These are phyloP conservation scores for Lepidothrix coronata DNA, from an alignment of 2,113 vertebrate species.

Conservation along the genomic window DNA sequence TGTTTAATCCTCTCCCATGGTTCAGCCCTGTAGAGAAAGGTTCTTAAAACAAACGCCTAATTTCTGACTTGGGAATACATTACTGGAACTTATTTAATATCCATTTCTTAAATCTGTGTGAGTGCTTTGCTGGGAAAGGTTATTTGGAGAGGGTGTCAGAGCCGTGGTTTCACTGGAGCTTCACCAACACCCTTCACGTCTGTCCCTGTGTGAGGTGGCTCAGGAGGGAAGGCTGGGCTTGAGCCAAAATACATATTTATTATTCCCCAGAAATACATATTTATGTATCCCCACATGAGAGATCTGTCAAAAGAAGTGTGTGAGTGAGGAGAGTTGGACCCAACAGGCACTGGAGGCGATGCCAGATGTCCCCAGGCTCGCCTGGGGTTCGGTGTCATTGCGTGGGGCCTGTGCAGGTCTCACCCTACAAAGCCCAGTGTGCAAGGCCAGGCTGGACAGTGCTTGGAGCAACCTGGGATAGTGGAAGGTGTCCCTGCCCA, in stretches of 20 bases:
- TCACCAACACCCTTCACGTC: accelerated
- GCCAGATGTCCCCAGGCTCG: not conserved
- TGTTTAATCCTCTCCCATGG: not conserved
- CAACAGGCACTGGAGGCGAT: accelerated
- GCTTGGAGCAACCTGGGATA: not conserved
- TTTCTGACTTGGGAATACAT: not conserved
- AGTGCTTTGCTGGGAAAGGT: not conserved
- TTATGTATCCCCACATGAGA: accelerated
- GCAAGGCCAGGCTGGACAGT: not conserved
- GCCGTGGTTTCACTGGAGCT: accelerated
- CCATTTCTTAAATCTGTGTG: accelerated
- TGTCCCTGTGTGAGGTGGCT: accelerated
- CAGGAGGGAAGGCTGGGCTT: not conserved
- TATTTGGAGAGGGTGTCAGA: not conserved
- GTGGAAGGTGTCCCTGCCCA: not conserved
- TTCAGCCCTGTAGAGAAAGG: not conserved
- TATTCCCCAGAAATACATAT: accelerated
- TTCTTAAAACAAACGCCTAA: not conserved
- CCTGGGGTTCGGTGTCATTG: accelerated
- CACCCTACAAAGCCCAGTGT: not conserved
- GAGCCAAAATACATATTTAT: accelerated
- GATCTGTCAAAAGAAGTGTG: accelerated
- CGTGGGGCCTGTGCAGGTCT: accelerated
- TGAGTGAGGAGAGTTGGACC: accelerated
- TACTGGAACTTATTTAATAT: not conserved